Evolutionary conservation across 2,113 vertebrate genomes (phyloP), one percentile per base, ranked within the genome.

Genomic region (Toxostoma redivivum): DNA sequence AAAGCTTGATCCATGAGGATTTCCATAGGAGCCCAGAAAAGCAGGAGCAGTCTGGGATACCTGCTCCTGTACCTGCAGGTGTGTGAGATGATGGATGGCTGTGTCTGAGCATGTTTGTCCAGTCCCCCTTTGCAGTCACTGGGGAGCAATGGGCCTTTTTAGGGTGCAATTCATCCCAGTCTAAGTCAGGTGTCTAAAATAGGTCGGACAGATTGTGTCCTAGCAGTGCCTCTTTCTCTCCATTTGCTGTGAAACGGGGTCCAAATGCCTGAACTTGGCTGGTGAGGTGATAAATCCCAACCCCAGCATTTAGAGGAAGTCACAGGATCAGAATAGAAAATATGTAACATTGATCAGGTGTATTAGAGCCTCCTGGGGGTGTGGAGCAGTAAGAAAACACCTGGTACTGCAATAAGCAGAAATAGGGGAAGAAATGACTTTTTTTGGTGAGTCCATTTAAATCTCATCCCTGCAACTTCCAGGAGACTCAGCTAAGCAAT

Each of bases 141-240:
- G 83, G 56, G 88, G 81, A 84, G 92, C 93, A 81, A 7, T 56
- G 78, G 77, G 48, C 35, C 16, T 81, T 91, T 87, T 89, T 89
- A 73, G 92, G 95, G 93, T 74, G 77, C 67, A 64, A 40, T 96
- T 60, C 81, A 92, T 91, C 87, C 81, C 69, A 20, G 84, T 66
- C 47, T 17, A 4, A 96, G 80, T 86, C 86, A 92, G 91, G 33
- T 94, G 88, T 93, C 80, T 90, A 19, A 88, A 95, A 67, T 1
- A 88, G 87, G 92, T 94, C 61, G 6, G 84, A 35, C 93, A 95
- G 95, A 89, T 81, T 91, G 93, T 87, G 90, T 92, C 90, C 90
- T 96, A 78, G 84, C 87, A 37, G 78, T 81, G 87, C 65, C 73
- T 97, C 90, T 88, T 71, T 48, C 95, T 88, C 92, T 84, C 86